A percentile compares a stretch with the other conserved stretches of the same genome.
phyloP scores from a whole-genome alignment of 2,113 vertebrate genomes.

The Mohoua ochrocephala region DNA sequence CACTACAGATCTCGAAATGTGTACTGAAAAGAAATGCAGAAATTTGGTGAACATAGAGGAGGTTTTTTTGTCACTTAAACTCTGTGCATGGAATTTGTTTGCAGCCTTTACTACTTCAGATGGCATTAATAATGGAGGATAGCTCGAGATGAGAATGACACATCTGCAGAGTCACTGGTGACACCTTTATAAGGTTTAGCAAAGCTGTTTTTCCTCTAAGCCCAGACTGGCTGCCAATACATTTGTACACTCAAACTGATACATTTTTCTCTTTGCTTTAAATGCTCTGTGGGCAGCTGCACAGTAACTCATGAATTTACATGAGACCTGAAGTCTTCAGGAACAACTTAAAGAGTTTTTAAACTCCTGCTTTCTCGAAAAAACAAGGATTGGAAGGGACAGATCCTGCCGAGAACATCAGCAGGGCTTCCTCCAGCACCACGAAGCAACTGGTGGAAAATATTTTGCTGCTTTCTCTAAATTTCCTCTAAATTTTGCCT shows the following conservation, averaged over 20 bases:
- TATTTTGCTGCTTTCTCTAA: background rate
- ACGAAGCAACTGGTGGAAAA: background rate
- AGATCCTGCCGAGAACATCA: background rate
- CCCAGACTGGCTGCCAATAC: conserved; percentile 12
- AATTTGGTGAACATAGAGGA: background rate
- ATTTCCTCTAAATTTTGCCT: background rate
- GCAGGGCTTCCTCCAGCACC: background rate
- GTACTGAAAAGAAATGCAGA: background rate
- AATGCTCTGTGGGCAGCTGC: conserved; percentile 23
- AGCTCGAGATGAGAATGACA: background rate
- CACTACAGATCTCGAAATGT: background rate
- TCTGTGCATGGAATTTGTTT: background rate
- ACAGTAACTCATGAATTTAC: conserved; percentile 42
- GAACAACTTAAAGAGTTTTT: background rate
- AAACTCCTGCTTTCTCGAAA: background rate
- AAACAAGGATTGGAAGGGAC: background rate
- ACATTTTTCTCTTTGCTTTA: conserved; percentile 42
- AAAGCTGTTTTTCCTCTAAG: conserved; percentile 42
- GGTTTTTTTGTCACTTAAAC: background rate
- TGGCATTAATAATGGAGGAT: background rate
- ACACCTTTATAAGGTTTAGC: background rate
- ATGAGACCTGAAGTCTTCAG: background rate
- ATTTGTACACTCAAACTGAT: conserved; percentile 32
- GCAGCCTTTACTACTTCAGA: background rate
- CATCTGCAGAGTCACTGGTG: background rate